Evolutionary conservation across 1,140 invertebrate species (phyloP), one percentile per base, ranked within the genome.

Genomic region (Doryteuthis pealeii): DNA sequence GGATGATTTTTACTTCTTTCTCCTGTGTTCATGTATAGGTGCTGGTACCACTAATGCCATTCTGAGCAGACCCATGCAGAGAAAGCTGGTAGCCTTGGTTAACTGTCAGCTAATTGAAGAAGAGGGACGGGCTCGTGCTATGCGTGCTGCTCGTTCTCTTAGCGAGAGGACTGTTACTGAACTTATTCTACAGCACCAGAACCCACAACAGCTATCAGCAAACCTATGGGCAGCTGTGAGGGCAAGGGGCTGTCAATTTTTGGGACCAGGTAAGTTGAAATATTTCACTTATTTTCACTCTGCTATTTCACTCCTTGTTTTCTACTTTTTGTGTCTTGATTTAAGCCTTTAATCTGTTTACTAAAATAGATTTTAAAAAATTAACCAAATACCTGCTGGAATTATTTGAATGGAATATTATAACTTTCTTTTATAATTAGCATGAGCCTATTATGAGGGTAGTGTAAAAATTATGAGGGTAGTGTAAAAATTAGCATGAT

Each of bases 151-250:
- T 5, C 90, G 96, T 71, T 97, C 95, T 18, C 90, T 99, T 40
- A 96, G 96, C 1, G 97, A 99, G 88, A 90, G 97, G 33, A 94
- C 95, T 0, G 94, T 99, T 32, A 97, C 95, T 1, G 97, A 99
- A 86, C 90, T 99, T 2, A 96, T 99, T 81, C 86, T 98, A 14
- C 95, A 96, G 81, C 96, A 98, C 88, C 94, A 98, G 89, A 96
- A 96, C 89, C 93, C 94, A 35, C 93, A 96, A 82, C 95, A 97
- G 84, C 87, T 97, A 4, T 96, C 95, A 71, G 93, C 95, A 10
- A 96, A 96, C 89, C 89, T 99, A 26, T 99, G 98, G 98, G 95
- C 96, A 49, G 97, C 97, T 67, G 97, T 99, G 4, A 88, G 98
- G 74, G 95, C 96, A 3, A 91, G 97, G 72, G 97, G 98, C 43